Conservation (phyloP, 2,797 vertebrate species). For the Micropoecilia bifurca region DNA sequence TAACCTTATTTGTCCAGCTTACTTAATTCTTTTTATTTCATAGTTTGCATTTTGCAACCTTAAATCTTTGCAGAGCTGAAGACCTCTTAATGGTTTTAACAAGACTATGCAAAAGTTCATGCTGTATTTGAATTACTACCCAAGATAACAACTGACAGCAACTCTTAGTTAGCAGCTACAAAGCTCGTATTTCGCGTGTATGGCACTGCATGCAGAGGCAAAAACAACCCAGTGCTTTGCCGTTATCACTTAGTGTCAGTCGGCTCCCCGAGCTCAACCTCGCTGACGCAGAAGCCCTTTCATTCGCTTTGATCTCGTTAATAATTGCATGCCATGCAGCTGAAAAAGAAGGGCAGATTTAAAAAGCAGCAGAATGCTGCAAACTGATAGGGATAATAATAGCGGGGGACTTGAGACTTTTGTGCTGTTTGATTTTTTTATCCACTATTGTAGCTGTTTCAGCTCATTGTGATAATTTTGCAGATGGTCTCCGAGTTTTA, state of each 20-base stretch:
- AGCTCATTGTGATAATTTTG: slow-evolving; percentile 15
- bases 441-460: slow-evolving; percentile 35
- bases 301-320: slow-evolving; percentile 71
- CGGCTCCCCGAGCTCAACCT: slow-evolving; percentile 61
- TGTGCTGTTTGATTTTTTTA: slow-evolving; percentile 39
- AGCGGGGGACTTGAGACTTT: slow-evolving; percentile 19
- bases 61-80: background rate
- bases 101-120: background rate
- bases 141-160: background rate
- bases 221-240: slow-evolving; percentile 50
- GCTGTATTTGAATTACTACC: background rate
- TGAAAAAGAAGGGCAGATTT: slow-evolving; percentile 56
- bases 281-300: slow-evolving; percentile 50
- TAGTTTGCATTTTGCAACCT: background rate
- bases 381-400: slow-evolving; percentile 44
- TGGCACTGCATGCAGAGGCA: slow-evolving; percentile 12
- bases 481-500: slow-evolving; percentile 12
- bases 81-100: background rate
- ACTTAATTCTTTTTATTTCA: background rate
- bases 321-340: slow-evolving; percentile 66
- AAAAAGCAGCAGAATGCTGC: slow-evolving; percentile 48
- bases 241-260: slow-evolving; percentile 63
- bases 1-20: background rate
- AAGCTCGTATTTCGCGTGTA: slow-evolving; percentile 2
- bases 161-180: slow-evolving; percentile 1